Evolutionary conservation across 2,113 vertebrate genomes (phyloP), one percentile per base, ranked within the genome.

Genomic region (Embiotoca jacksoni): DNA sequence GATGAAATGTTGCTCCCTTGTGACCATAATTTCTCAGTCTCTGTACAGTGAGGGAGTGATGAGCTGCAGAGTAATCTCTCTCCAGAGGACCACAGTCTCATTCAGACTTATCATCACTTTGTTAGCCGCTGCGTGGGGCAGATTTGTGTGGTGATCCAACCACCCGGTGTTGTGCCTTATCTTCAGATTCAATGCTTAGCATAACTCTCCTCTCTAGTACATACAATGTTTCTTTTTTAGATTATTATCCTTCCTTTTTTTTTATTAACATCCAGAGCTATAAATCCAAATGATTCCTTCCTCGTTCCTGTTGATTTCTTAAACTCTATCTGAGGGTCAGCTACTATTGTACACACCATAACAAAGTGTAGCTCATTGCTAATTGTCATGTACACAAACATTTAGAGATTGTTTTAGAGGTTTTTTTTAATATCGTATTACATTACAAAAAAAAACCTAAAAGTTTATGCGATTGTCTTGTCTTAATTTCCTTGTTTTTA

Each of bases 61-160:
- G 80, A 71, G 78, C 69, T 37, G 9, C 78, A 67, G 62, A 85
- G 59, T 78, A 88, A 90, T 88, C 73, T 62, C 72, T 77, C 81
- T 89, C 84, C 46, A 44, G 83, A 87, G 72, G 50, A 75, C 65
- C 44, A 16, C 75, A 58, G 72, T 75, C 82, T 84, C 72, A 72
- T 80, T 86, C 86, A 81, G 72, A 83, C 81, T 80, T 54, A 80
- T 90, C 89, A 83, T 75, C 81, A 80, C 81, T 83, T 82, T 85
- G 83, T 88, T 81, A 84, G 60, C 70, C 57, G 58, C 70, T 62
- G 62, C 41, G 13, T 73, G 60, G 65, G 46, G 65, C 61, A 84
- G 71, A 72, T 56, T 80, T 65, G 72, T 80, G 75, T 54, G 37
- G 50, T 71, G 35, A 78, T 62, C 86, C 69, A 77, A 78, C 23